phyloP scores from a whole-genome alignment of 2,797 vertebrate species.

The Saguinus oedipus region DNA sequence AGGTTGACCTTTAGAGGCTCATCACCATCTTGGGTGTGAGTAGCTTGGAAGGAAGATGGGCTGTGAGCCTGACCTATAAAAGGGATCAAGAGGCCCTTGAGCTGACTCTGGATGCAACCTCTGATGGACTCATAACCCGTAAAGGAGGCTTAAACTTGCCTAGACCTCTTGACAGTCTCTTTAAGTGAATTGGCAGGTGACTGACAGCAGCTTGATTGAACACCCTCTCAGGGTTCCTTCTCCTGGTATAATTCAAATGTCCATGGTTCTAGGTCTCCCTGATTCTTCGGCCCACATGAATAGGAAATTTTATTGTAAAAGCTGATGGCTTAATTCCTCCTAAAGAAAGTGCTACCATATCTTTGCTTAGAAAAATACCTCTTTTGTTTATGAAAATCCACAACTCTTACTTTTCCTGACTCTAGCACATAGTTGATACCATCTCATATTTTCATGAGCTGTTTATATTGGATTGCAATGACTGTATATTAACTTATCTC shows the following conservation, averaged over 20 bases:
- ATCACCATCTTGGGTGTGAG: not conserved
- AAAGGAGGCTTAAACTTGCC: not conserved
- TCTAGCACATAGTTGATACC: not conserved
- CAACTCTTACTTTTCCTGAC: not conserved
- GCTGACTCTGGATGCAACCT: not conserved
- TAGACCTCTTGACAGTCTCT: not conserved
- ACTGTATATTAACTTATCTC: not conserved
- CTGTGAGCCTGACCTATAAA: not conserved
- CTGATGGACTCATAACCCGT: not conserved
- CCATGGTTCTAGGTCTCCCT: not conserved
- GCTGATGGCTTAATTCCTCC: not conserved
- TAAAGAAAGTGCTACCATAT: not conserved
- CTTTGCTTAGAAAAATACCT: slow-evolving; percentile 27
- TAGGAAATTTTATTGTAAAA: slow-evolving; percentile 12
- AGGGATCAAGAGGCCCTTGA: not conserved
- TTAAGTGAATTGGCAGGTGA: not conserved
- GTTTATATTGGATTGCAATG: not conserved
- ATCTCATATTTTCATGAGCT: not conserved
- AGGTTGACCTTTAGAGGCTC: not conserved
- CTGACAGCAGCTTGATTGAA: not conserved
- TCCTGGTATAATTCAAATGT: not conserved
- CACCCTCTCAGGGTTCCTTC: not conserved
- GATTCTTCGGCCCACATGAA: not conserved
- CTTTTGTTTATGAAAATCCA: slow-evolving; percentile 13
- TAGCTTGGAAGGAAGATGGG: not conserved